These are phyloP conservation scores for Phaonia tiefii DNA, from an alignment of 2,888 invertebrate genomes.

Conservation along the genomic window DNA sequence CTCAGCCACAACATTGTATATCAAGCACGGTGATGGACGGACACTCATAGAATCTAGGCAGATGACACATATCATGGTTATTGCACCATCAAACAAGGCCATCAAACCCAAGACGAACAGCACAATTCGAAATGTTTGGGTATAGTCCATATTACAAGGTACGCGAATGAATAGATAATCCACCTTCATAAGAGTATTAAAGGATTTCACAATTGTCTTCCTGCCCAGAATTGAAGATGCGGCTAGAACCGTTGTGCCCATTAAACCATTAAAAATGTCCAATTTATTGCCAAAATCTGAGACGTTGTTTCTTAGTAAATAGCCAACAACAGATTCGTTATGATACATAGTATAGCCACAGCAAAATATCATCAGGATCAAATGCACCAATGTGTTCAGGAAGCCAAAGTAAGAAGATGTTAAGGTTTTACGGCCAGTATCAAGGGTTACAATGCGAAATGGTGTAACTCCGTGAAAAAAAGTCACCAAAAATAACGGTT, in stretches of 20 bases:
- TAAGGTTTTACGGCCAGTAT: slow-evolving; percentile 54
- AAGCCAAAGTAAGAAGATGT: slow-evolving; percentile 56
- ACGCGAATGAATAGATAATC: slow-evolving; percentile 46
- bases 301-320: slow-evolving; percentile 65
- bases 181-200: slow-evolving; percentile 51
- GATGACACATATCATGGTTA: slow-evolving; percentile 47
- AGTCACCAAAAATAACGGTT: slow-evolving; percentile 61
- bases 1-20: slow-evolving; percentile 57
- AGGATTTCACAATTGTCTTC: slow-evolving; percentile 54
- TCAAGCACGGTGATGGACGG: slow-evolving; percentile 61
- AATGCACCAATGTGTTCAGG: slow-evolving; percentile 49
- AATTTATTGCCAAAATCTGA: slow-evolving; percentile 60
- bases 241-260: slow-evolving; percentile 52
- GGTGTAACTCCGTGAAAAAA: slow-evolving; percentile 65
- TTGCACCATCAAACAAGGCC: slow-evolving; percentile 32
- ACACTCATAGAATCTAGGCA: slow-evolving; percentile 62
- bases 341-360: slow-evolving; percentile 53
- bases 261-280: slow-evolving; percentile 51
- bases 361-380: slow-evolving; percentile 42
- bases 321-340: slow-evolving; percentile 67
- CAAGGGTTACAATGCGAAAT: slow-evolving; percentile 57
- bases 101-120: slow-evolving; percentile 31
- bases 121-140: slow-evolving; percentile 46
- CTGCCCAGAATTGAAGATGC: slow-evolving; percentile 50
- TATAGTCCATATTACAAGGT: slow-evolving; percentile 52